phyloP scores from a whole-genome alignment of 2,113 vertebrate genomes.

The Daphoenositta chrysoptera region DNA sequence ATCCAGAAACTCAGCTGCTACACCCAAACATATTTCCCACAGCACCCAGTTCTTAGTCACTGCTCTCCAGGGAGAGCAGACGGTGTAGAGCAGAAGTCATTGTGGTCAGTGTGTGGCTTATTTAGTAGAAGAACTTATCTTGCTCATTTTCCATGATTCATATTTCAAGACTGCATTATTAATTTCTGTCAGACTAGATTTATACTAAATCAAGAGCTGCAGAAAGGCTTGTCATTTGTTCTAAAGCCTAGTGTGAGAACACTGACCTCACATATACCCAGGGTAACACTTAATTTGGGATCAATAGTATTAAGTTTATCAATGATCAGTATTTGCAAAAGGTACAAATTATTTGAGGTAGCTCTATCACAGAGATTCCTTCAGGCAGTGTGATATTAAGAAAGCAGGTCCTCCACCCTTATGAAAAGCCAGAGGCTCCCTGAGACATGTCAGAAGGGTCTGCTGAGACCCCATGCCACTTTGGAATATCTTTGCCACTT shows the following conservation, averaged over 20 bases:
- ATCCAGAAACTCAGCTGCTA: background rate
- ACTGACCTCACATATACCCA: rapidly evolving
- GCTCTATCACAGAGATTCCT: background rate
- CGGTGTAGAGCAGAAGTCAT: background rate
- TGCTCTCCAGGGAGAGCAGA: background rate
- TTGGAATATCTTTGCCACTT: background rate
- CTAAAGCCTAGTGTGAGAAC: background rate
- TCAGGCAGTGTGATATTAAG: background rate
- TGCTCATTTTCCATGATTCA: background rate
- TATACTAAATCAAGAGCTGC: background rate
- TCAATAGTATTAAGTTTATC: background rate
- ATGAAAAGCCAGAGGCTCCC: background rate
- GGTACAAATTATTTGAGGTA: background rate
- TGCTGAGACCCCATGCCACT: background rate
- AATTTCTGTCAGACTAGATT: background rate
- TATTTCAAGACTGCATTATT: background rate
- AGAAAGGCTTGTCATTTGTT: background rate
- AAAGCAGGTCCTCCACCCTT: background rate
- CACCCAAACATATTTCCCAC: background rate
- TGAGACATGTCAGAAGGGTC: background rate
- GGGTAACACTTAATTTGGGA: background rate
- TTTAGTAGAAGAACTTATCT: background rate
- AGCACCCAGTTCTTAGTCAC: background rate
- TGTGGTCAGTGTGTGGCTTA: background rate
- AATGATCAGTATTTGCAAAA: background rate